phyloP scores from a whole-genome alignment of 2,888 invertebrate species.

The Julus scanicus region DNA sequence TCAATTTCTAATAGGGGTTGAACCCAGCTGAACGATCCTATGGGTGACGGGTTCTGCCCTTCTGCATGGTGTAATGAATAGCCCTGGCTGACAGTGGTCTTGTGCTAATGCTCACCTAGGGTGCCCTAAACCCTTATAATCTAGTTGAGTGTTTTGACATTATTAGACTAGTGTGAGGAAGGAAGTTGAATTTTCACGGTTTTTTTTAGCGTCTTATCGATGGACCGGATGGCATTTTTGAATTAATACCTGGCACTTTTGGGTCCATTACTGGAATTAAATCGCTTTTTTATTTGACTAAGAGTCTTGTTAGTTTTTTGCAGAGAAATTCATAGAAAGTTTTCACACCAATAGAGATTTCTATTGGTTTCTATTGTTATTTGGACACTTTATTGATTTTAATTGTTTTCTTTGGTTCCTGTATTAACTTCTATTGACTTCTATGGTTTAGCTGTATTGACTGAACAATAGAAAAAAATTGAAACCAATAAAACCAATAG shows the following conservation, averaged over 20 bases:
- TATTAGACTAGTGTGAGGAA: constrained; percentile 23
- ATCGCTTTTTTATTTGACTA: too few species aligned
- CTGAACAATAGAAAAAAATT: too few species aligned
- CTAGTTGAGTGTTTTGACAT: constrained; percentile 39
- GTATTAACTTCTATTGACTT: too few species aligned
- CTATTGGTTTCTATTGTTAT: too few species aligned
- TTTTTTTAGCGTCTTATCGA: neutral
- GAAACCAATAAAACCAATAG: too few species aligned
- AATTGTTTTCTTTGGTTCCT: too few species aligned
- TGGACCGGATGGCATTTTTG: neutral
- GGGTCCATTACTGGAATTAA: neutral
- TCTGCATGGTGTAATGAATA: neutral
- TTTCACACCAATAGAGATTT: too few species aligned
- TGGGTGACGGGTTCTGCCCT: constrained; percentile 39
- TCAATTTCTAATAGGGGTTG: constrained; percentile 39
- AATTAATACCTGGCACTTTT: neutral
- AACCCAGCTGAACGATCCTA: neutral
- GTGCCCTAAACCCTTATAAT: constrained; percentile 36
- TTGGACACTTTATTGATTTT: too few species aligned
- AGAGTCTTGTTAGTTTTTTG: too few species aligned
- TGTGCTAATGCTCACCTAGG: constrained; percentile 28
- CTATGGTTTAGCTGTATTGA: too few species aligned
- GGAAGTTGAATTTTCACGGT: neutral
- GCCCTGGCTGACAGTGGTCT: neutral
- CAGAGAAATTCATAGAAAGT: too few species aligned